Evolutionary conservation across 2,113 vertebrate genomes (phyloP).

Genomic region (Psittacula cyanocephala): DNA sequence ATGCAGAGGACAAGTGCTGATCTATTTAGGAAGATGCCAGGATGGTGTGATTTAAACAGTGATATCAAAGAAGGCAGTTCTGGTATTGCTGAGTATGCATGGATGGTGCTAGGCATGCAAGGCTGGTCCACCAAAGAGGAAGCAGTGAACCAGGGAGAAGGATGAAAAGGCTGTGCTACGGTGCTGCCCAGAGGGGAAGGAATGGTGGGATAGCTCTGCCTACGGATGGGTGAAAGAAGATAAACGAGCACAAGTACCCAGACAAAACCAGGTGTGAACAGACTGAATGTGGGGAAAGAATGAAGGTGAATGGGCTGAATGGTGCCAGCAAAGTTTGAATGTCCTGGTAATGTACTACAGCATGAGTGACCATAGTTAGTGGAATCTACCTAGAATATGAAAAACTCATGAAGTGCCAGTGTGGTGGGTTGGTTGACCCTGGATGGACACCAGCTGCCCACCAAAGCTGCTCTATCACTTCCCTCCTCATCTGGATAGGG

Average conservation of each 20-base stretch:
- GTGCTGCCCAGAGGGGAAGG: fast-evolving
- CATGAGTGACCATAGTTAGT: not conserved
- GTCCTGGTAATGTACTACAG: not conserved
- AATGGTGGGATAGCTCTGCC: not conserved
- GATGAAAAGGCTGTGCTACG: not conserved
- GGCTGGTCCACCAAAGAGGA: not conserved
- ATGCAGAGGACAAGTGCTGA: not conserved
- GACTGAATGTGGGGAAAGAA: not conserved
- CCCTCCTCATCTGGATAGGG: not conserved
- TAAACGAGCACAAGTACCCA: not conserved
- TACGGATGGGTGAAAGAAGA: not conserved
- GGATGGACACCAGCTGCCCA: not conserved
- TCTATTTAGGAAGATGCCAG: not conserved
- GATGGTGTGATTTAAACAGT: not conserved
- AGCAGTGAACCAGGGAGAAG: not conserved
- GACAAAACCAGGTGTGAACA: not conserved
- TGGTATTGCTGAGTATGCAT: not conserved
- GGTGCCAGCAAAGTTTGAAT: not conserved
- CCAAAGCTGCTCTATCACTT: not conserved
- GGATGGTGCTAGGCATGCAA: not conserved
- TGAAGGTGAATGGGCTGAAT: not conserved
- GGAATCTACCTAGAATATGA: not conserved
- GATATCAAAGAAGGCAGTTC: not conserved
- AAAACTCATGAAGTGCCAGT: not conserved
- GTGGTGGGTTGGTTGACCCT: not conserved